Evolutionary conservation across 1,140 invertebrate genomes (phyloP), one percentile per base, ranked within the genome.

Genomic region (Camponotus floridanus): DNA sequence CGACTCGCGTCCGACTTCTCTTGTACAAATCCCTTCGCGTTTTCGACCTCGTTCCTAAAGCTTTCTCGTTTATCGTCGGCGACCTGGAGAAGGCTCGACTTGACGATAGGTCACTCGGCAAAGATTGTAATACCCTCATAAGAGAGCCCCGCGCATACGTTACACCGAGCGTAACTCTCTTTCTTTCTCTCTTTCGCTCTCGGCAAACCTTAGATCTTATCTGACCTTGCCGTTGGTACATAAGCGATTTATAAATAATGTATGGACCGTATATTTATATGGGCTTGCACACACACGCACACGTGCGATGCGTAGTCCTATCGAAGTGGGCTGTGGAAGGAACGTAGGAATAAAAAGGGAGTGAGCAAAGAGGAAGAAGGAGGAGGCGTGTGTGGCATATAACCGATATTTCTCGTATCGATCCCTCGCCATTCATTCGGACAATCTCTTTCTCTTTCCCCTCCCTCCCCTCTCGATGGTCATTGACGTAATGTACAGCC

Each of bases 231-330:
- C 57, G 87, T 89, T 68, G 83, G 84, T 76, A 87, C 84, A 89
- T 89, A 89, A 89, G 42, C 84, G 87, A 89, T 89, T 88, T 89
- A 89, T 89, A 89, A 89, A 89, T 89, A 89, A 89, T 89, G 87
- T 89, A 89, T 89, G 87, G 87, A 65, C 62, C 87, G 87, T 88
- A 88, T 89, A 89, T 89, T 89, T 89, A 89, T 89, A 89, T 76
- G 74, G 64, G 73, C 39, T 48, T 70, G 45, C 62, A 79, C 55
- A 73, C 79, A 39, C 36, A 39, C 36, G 67, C 55, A 73, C 79
- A 39, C 36, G 6, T 6, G 70, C 78, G 87, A 31, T 61, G 45
- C 57, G 86, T 88, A 85, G 71, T 88, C 80, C 84, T 89, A 76
- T 61, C 76, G 64, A 57, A 89, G 48, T 89, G 88, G 76, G 62